Percentiles rank a stretch among this genome's conserved stretches.
Evolutionary conservation across 2,888 invertebrate species (phyloP).

Genomic region (Thumatha senex): DNA sequence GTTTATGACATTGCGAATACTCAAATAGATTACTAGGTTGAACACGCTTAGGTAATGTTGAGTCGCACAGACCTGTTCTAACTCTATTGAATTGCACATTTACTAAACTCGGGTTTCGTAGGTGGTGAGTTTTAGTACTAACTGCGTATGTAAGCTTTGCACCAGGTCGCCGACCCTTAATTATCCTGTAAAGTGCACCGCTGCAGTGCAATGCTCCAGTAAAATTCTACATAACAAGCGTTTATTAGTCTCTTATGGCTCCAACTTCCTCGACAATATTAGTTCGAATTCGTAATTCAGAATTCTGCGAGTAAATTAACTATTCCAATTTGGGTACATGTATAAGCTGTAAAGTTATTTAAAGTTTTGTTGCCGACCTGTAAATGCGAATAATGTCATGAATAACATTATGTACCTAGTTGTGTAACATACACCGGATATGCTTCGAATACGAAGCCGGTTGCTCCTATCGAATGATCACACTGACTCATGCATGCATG

Average conservation of each 20-base stretch:
- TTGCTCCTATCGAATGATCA: conserved; percentile 54
- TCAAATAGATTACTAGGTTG: conserved; percentile 23
- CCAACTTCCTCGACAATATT: conserved; percentile 48
- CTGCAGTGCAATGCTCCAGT: conserved; percentile 79
- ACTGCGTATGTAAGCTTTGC: conserved; percentile 62
- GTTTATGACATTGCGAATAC: conserved; percentile 21
- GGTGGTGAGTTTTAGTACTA: conserved; percentile 62
- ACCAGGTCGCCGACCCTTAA: conserved; percentile 74
- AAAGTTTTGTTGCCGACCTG: conserved; percentile 14
- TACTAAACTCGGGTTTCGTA: conserved; percentile 46
- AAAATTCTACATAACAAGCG: conserved; percentile 79
- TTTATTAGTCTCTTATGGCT: conserved; percentile 70
- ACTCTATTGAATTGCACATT: conserved; percentile 43
- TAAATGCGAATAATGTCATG: conserved; percentile 27
- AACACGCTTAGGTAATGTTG: conserved; percentile 23
- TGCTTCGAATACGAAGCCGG: conserved; percentile 57
- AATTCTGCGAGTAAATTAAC: conserved; percentile 38
- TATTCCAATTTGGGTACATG: not conserved
- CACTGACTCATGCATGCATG: conserved; percentile 55
- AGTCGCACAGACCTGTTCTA: conserved; percentile 26
- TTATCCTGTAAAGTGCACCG: conserved; percentile 68
- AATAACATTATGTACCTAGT: conserved; percentile 8
- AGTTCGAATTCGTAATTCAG: conserved; percentile 46
- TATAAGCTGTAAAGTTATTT: conserved; percentile 9
- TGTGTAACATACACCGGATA: conserved; percentile 60